These are phyloP conservation scores for Oryzias curvinotus DNA, from an alignment of 2,113 vertebrate species.

Conservation along the genomic window DNA sequence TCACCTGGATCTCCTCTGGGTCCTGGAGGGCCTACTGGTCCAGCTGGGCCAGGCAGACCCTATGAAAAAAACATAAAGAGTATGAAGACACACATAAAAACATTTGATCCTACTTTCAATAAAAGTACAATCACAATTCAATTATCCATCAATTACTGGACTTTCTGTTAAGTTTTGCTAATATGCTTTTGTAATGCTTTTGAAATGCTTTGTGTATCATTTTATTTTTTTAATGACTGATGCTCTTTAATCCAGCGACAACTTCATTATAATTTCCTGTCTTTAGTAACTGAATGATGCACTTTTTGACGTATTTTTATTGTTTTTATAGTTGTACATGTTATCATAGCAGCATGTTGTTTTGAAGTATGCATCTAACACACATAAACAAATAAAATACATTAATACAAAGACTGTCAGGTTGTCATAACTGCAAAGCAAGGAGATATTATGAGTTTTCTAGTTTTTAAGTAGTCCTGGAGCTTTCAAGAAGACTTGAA, in stretches of 20 bases:
- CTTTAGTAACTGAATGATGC: too few relatives aligned
- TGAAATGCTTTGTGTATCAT: background rate
- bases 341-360: too few relatives aligned
- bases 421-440: background rate
- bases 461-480: constrained; percentile 2
- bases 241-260: too few relatives aligned
- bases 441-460: background rate
- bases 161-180: too few relatives aligned
- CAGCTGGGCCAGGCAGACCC: constrained; percentile 73
- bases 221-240: too few relatives aligned
- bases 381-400: too few relatives aligned
- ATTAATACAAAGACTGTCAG: background rate
- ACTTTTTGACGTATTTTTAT: too few relatives aligned
- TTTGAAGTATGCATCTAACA: too few relatives aligned
- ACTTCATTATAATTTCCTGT: too few relatives aligned
- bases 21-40: constrained; percentile 78
- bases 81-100: constrained; percentile 1
- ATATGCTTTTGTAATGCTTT: background rate
- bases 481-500: constrained; percentile 2
- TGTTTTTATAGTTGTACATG: too few relatives aligned
- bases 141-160: background rate
- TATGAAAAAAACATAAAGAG: constrained; percentile 40
- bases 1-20: constrained; percentile 86
- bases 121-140: background rate
- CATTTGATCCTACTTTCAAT: background rate